Evolutionary conservation across 2,113 vertebrate species (phyloP).

Genomic region (Odontophorus gujanensis): DNA sequence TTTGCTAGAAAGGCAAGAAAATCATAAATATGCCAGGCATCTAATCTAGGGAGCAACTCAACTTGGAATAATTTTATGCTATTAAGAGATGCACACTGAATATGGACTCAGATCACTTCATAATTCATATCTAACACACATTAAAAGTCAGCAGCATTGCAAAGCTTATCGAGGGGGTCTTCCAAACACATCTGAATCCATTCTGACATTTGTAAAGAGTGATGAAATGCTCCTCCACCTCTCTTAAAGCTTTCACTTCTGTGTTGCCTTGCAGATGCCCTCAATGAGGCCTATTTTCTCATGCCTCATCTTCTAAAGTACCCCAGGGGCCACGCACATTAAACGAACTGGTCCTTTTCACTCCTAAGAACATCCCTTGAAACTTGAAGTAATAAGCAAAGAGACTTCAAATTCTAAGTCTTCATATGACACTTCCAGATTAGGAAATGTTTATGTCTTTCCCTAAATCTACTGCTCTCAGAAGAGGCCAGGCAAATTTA

Average conservation of each 20-base stretch:
- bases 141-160: slow-evolving; percentile 36
- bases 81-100: slow-evolving; percentile 68
- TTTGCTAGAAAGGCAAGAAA: slow-evolving; percentile 53
- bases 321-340: neutral
- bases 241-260: neutral
- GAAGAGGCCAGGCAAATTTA: neutral
- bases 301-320: neutral
- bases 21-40: slow-evolving; percentile 66
- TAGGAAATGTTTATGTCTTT: slow-evolving; percentile 56
- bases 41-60: slow-evolving; percentile 65
- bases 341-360: neutral
- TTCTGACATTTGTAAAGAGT: neutral
- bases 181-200: slow-evolving; percentile 13
- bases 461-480: neutral
- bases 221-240: neutral
- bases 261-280: neutral
- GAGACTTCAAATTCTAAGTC: slow-evolving; percentile 16
- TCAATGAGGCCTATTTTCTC: neutral
- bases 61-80: slow-evolving; percentile 69
- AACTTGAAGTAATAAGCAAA: neutral
- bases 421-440: neutral
- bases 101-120: slow-evolving; percentile 69
- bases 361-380: slow-evolving; percentile 5
- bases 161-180: slow-evolving; percentile 29
- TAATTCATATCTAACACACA: slow-evolving; percentile 68